Evolutionary conservation across 2,888 invertebrate species (phyloP), one percentile per base, ranked within the genome.

Genomic region (Apodemia zela): DNA sequence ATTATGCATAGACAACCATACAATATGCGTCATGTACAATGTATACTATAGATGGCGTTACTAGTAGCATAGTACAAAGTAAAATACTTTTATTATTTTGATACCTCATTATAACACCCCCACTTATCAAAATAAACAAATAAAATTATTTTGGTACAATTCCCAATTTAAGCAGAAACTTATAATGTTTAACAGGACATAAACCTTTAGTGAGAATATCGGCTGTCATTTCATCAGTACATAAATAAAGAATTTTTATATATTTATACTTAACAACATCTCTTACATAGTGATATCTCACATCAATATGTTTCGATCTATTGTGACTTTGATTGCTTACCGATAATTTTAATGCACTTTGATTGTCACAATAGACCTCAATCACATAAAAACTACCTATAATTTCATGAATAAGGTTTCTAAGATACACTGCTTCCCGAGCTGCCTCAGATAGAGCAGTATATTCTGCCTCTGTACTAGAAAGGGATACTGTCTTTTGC

Each of bases 391-490:
- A 62, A 51, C 60, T 60, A 59, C 59, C 64, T 45, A 58, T 65
- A 60, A 66, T 64, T 66, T 65, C 63, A 65, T 65, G 58, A 58
- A 65, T 11, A 58, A 67, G 58, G 15, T 62, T 64, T 63, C 60
- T 66, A 18, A 49, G 49, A 49, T 18, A 18, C 18, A 18, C 49
- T 49, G 49, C 49, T 49, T 49, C 49, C 29, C 63, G 59, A 25
- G 61, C 63, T 49, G 62, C 67, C 58, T 67, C 66, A 49, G 68
- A 59, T 42, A 68, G 29, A 38, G 63, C 64, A 21, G 54, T 63
- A 58, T 66, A 68, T 45, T 68, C 68, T 38, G 69, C 64, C 17
- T 66, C 66, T 15, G 61, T 62, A 49, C 66, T 65, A 5, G 64
- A 63, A 5, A 68, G 58, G 0, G 62, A 21, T 29, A 66, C 64